Evolutionary conservation across 2,888 invertebrate species (phyloP).

Genomic region (Heliconius sara): DNA sequence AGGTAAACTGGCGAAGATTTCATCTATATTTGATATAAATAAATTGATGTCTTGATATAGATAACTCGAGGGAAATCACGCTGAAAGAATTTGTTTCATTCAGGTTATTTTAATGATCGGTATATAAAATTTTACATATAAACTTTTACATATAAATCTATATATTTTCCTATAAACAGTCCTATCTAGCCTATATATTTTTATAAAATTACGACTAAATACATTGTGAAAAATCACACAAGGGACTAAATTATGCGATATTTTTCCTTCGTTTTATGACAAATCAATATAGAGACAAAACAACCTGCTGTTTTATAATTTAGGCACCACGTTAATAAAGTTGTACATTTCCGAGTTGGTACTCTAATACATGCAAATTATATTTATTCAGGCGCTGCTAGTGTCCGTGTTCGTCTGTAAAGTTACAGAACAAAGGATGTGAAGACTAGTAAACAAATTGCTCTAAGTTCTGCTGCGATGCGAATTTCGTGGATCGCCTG

Average conservation of each 20-base stretch:
- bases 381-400: constrained; percentile 20
- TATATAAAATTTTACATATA: background rate
- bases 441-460: constrained; percentile 28
- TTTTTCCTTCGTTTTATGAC: background rate
- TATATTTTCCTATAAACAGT: no score
- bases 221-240: no score
- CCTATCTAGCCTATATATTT: background rate
- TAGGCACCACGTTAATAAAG: background rate
- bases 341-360: constrained; percentile 16
- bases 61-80: constrained; percentile 12
- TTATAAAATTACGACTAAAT: background rate
- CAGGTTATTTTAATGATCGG: background rate
- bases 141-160: no score
- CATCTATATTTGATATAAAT: background rate
- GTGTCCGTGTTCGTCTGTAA: constrained; percentile 29
- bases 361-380: constrained; percentile 24
- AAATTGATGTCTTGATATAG: background rate
- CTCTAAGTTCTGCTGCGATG: constrained; percentile 22
- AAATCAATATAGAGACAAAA: background rate
- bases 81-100: constrained; percentile 16
- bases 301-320: background rate
- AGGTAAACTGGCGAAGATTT: background rate
- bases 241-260: background rate
- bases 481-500: background rate
- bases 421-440: constrained; percentile 29